phyloP scores from a whole-genome alignment of 2,797 vertebrate genomes.

The Malacoraja senta region DNA sequence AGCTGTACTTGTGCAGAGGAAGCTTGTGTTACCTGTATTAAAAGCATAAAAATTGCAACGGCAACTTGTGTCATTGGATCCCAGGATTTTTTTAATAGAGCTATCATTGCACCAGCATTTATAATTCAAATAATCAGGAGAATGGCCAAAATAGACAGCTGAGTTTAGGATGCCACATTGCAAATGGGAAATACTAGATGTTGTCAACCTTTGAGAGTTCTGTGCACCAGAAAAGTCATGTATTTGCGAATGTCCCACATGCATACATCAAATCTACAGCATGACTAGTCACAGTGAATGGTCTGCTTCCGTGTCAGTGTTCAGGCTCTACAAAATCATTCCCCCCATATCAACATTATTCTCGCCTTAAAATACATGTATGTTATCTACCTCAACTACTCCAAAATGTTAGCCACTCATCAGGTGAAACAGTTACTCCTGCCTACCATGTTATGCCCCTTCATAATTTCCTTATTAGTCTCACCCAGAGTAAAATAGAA shows the following conservation, averaged over 20 bases:
- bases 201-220: neutral
- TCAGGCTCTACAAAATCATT: neutral
- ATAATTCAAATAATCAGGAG: neutral
- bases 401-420: too few relatives aligned
- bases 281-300: neutral
- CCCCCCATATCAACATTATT: neutral
- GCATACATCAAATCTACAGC: neutral
- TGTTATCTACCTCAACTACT: neutral
- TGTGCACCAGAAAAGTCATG: neutral
- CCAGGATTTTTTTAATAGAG: neutral
- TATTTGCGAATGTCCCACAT: too few relatives aligned
- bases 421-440: neutral
- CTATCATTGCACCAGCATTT: neutral
- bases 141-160: neutral
- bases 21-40: neutral
- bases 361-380: neutral
- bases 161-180: neutral
- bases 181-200: neutral
- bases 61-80: neutral
- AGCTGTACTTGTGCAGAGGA: neutral
- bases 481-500: neutral
- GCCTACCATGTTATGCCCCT: neutral
- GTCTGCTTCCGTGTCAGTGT: too few relatives aligned
- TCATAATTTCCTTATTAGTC: constrained; percentile 4
- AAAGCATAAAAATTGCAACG: neutral